Evolutionary conservation across 2,113 vertebrate species (phyloP), one percentile per base, ranked within the genome.

Genomic region (Hippolais icterina): DNA sequence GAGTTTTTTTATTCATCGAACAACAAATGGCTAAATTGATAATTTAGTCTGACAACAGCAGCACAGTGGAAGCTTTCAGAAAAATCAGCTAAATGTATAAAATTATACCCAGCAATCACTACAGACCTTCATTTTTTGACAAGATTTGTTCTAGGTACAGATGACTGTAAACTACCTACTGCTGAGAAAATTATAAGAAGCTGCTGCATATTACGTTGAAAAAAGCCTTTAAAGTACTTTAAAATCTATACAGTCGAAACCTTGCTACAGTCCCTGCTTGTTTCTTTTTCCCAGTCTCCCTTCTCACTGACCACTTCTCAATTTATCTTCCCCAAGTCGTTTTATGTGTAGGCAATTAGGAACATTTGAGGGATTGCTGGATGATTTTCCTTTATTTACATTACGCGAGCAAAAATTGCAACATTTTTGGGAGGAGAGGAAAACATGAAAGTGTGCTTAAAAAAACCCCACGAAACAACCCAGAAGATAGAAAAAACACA

Each of bases 1-100:
- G 91, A 91, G 93, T 96, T 97, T 95, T 95, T 95, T 94, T 96
- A 97, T 97, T 97, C 94, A 90, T 97, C 93, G 93, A 94, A 85
- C 86, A 95, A 93, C 94, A 97, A 97, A 95, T 92, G 96, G 76
- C 82, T 97, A 97, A 96, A 97, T 95, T 84, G 94, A 83, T 97
- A 97, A 97, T 97, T 96, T 95, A 95, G 85, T 94, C 91, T 97
- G 95, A 96, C 78, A 96, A 95, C 53, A 95, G 95, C 90, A 96
- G 93, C 77, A 87, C 54, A 87, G 89, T 83, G 81, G 91, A 97
- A 93, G 88, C 91, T 97, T 97, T 97, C 95, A 97, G 95, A 93
- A 97, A 92, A 93, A 97, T 97, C 95, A 91, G 94, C 96, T 94
- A 95, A 96, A 96, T 89, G 75, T 93, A 93, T 96, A 96, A 97